A percentile compares a stretch with the other conserved stretches of the same genome.
These are phyloP conservation scores for Rutpela maculata DNA, from an alignment of 2,888 invertebrate genomes.

Conservation along the genomic window DNA sequence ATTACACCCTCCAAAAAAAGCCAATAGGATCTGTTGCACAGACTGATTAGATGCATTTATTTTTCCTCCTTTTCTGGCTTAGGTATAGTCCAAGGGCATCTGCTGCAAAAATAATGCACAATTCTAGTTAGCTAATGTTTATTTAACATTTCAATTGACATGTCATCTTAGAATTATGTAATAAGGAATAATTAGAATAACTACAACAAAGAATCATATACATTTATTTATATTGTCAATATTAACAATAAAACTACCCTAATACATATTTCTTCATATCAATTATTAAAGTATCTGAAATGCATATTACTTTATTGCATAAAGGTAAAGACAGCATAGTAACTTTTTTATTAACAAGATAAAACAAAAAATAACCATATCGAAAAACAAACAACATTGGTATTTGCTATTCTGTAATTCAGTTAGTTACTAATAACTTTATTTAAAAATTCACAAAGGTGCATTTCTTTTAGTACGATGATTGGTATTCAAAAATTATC, in stretches of 20 bases:
- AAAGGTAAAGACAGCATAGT: conserved; percentile 8
- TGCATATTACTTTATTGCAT: conserved; percentile 14
- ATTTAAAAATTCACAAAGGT: too few relatives aligned
- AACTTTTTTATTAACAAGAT: neutral
- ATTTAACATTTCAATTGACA: conserved; percentile 63
- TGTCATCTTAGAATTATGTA: conserved; percentile 45
- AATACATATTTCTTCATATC: conserved; percentile 10
- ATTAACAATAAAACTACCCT: conserved; percentile 36
- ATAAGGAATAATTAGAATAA: conserved; percentile 42
- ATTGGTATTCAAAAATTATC: too few relatives aligned
- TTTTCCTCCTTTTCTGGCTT: too few relatives aligned
- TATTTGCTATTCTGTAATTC: neutral
- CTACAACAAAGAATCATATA: conserved; percentile 52
- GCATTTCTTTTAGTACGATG: too few relatives aligned
- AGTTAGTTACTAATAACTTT: too few relatives aligned
- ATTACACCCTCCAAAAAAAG: too few relatives aligned
- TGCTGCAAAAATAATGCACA: neutral
- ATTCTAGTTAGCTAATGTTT: conserved; percentile 52
- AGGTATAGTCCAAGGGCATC: too few relatives aligned
- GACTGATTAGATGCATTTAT: too few relatives aligned
- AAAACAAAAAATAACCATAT: neutral
- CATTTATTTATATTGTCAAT: conserved; percentile 45
- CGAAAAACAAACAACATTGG: neutral
- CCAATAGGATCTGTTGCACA: too few relatives aligned
- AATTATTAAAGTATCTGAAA: conserved; percentile 11